These are phyloP conservation scores for Actinia tenebrosa DNA, from an alignment of 64 coral and sea anemone species.

Conservation along the genomic window DNA sequence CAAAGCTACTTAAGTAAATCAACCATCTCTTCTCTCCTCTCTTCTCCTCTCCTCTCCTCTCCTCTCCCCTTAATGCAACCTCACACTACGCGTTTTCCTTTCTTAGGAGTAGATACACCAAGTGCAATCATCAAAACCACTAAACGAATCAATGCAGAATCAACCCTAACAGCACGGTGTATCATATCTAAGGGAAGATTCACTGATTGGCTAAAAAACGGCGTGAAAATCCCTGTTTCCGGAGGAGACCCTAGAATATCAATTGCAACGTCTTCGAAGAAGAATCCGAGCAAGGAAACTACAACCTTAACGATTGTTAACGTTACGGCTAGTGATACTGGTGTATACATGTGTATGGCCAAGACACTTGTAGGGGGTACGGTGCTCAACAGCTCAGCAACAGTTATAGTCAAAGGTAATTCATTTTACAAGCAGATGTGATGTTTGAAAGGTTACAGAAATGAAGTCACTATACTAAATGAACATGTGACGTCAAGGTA, in stretches of 20 bases:
- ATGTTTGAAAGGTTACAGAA: background rate
- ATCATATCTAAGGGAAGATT: slow-evolving; percentile 1
- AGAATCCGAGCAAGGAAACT: background rate
- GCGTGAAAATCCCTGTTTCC: background rate
- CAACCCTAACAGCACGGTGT: background rate
- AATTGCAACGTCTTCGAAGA: background rate
- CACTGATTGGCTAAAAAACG: background rate
- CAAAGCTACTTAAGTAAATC: too few species aligned
- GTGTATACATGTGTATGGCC: background rate
- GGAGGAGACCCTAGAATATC: background rate
- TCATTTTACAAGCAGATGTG: too few species aligned
- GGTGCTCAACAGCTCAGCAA: background rate
- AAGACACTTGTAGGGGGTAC: background rate
- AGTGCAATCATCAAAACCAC: background rate
- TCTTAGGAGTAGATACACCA: background rate
- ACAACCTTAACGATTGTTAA: slow-evolving; percentile 13
- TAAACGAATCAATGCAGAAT: background rate
- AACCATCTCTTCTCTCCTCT: too few species aligned
- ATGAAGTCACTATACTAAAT: background rate
- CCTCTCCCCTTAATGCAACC: background rate
- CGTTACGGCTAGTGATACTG: background rate
- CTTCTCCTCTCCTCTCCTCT: background rate
- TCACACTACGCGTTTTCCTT: background rate
- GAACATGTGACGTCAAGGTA: too few species aligned
- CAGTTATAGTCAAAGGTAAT: slow-evolving; percentile 3